Percentiles rank a stretch among this genome's conserved stretches.
phyloP scores from a whole-genome alignment of 2,797 vertebrate genomes.

The Rallus crepitans region DNA sequence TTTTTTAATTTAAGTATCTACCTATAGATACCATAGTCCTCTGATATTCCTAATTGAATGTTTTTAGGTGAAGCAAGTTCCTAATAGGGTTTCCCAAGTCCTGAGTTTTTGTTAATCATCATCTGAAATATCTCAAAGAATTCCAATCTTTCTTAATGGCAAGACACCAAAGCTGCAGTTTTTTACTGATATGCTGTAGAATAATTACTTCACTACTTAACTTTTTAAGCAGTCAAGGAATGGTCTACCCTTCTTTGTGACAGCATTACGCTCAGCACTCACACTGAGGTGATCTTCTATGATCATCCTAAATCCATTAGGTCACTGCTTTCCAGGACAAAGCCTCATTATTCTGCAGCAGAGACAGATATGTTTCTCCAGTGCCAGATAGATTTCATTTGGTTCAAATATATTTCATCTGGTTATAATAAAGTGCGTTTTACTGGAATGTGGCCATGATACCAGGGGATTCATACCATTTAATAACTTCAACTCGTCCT shows the following conservation, averaged over 20 bases:
- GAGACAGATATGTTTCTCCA: constrained; percentile 22
- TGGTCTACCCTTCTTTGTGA: background rate
- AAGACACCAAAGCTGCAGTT: background rate
- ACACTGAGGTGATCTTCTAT: background rate
- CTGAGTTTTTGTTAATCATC: background rate
- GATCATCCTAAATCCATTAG: constrained; percentile 19
- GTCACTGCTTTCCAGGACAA: constrained; percentile 29
- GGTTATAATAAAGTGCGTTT: constrained; percentile 58
- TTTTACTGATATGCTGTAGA: background rate
- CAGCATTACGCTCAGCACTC: background rate
- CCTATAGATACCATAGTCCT: background rate
- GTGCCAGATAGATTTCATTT: constrained; percentile 55
- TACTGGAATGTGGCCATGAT: constrained; percentile 51
- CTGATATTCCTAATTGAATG: background rate
- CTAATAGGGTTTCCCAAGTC: background rate
- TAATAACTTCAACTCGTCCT: constrained; percentile 51
- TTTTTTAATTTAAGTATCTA: background rate
- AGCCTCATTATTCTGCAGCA: constrained; percentile 29
- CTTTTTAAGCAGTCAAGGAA: background rate
- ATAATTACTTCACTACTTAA: background rate
- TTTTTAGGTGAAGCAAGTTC: background rate
- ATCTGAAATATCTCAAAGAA: background rate
- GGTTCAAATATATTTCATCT: constrained; percentile 50
- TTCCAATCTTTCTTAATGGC: background rate
- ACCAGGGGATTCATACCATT: constrained; percentile 41